A percentile compares a stretch with the other conserved stretches of the same genome.
These are phyloP conservation scores for Rhinogobio ventralis DNA, from an alignment of 2,797 vertebrate species.

Conservation along the genomic window DNA sequence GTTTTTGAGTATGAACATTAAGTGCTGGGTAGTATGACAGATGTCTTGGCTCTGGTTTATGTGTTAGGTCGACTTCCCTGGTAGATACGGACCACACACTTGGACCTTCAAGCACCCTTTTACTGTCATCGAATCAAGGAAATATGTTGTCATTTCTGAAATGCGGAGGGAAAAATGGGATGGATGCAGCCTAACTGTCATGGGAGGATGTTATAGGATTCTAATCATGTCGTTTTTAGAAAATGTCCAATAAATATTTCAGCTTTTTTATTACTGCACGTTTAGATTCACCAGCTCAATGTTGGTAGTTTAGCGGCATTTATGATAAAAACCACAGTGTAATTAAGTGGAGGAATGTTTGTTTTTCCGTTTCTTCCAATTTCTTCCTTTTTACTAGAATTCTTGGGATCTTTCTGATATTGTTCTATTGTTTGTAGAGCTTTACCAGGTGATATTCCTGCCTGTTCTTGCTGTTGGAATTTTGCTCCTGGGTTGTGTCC, in stretches of 20 bases:
- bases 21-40: conserved; percentile 51
- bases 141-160: conserved; percentile 49
- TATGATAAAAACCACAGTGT: background rate
- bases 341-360: background rate
- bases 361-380: background rate
- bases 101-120: conserved; percentile 37
- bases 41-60: conserved; percentile 60
- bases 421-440: conserved; percentile 66
- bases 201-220: background rate
- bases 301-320: background rate
- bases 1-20: conserved; percentile 60
- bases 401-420: conserved; percentile 2
- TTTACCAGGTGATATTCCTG: conserved; percentile 78
- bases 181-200: conserved; percentile 7
- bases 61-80: conserved; percentile 45
- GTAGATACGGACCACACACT: conserved; percentile 51
- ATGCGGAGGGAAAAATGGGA: conserved; percentile 19
- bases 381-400: conserved; percentile 20
- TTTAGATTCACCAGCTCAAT: background rate
- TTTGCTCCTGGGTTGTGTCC: conserved; percentile 76
- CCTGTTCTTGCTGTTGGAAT: conserved; percentile 80
- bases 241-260: background rate
- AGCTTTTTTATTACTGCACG: background rate
- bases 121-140: conserved; percentile 45
- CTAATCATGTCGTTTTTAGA: background rate